These are phyloP conservation scores for Hyperopisus bebe DNA, from an alignment of 2,113 vertebrate genomes.

Conservation along the genomic window DNA sequence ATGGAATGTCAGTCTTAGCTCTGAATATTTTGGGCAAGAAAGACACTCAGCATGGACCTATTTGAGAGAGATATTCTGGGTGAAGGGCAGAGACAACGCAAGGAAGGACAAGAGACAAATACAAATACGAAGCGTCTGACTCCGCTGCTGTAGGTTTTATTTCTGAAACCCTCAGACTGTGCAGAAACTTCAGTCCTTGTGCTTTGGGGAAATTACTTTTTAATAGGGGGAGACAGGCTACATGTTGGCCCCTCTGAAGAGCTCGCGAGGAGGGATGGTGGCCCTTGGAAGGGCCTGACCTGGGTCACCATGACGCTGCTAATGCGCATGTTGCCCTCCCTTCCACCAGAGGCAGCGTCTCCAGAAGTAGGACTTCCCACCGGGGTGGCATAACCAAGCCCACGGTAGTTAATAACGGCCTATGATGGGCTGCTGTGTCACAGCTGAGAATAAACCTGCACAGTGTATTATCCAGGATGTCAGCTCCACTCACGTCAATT, in stretches of 20 bases:
- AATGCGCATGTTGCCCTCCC: background rate
- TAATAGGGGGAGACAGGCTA: conserved; percentile 23
- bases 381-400: conserved; percentile 42
- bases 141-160: conserved; percentile 16
- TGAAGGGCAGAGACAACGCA: background rate
- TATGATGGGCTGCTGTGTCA: conserved; percentile 62
- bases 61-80: background rate
- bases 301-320: background rate
- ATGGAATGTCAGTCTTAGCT: background rate
- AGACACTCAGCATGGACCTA: background rate
- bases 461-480: conserved; percentile 56
- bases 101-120: conserved; percentile 11
- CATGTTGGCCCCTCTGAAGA: conserved; percentile 5
- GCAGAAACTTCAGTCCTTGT: background rate
- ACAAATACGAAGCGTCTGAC: conserved; percentile 2
- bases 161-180: conserved; percentile 11
- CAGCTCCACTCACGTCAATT: conserved; percentile 62
- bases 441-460: conserved; percentile 60
- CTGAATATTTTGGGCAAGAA: background rate
- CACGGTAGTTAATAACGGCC: conserved; percentile 62
- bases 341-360: conserved; percentile 13
- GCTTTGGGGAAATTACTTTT: conserved; percentile 25
- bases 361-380: background rate
- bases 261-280: background rate
- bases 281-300: background rate